Base-by-base conservation (phyloP, 2,113 vertebrate genomes). In the Solea solea region DNA sequence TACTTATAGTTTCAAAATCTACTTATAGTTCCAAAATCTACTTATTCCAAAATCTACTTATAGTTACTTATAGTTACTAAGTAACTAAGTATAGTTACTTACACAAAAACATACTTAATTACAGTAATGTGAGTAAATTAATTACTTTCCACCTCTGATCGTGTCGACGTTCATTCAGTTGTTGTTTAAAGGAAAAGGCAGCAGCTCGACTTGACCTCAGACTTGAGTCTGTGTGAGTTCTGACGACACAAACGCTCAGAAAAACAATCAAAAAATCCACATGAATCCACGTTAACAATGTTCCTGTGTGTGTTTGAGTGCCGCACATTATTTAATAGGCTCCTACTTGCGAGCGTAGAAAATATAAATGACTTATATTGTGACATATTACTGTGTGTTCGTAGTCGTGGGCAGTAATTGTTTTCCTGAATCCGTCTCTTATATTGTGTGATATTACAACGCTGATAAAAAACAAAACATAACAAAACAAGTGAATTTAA, bases 161-260 rank as follows among this genome's bases (percentile, higher is more conserved):
- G n/a, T n/a, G n/a, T n/a, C n/a, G n/a, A n/a, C n/a, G n/a, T n/a
- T n/a, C n/a, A n/a, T n/a, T n/a, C n/a, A n/a, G n/a, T n/a, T n/a
- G n/a, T n/a, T n/a, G 21, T 21, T 21, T 21, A 21, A 21, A n/a
- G n/a, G n/a, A n/a, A n/a, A n/a, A n/a, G 76, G 62, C 44, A 55
- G 72, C 12, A 40, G 78, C 63, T 82, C 54, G 27, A 81, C 74
- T 69, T 72, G 50, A 76, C 72, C 69, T 83, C 66, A 72, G 28
- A 51, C 85, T 80, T 83, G 58, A 70, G 60, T 71, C 60, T 76
- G 16, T 27, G 69, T 64, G 40, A 69, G 53, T 16, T 49, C 9
- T 61, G 61, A 80, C 69, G 73, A 68, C 67, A 58, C 21, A 21
- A 21, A 55, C 48, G 11, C 21, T 69, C 42, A 16, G 9, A 55